Evolutionary conservation across 2,888 invertebrate genomes (phyloP).

Genomic region (Drosophila macrothrix): DNA sequence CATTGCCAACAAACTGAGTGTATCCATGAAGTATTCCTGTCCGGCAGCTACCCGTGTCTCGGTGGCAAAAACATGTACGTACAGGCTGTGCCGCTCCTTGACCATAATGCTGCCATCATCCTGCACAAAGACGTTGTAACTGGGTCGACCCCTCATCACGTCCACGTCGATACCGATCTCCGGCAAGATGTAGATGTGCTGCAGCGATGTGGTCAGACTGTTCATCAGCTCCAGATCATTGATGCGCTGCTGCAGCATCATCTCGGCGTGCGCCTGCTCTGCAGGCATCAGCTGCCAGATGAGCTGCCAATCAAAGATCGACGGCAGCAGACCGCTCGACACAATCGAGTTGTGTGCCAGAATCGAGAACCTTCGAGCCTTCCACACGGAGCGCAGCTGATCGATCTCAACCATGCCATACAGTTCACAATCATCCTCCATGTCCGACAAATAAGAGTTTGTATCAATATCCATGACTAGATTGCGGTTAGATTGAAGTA

Average conservation of each 20-base stretch:
- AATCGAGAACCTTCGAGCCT: conserved; percentile 37
- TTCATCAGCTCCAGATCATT: conserved; percentile 47
- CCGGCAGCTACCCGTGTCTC: conserved; percentile 33
- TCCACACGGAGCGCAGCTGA: conserved; percentile 35
- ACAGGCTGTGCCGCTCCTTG: conserved; percentile 39
- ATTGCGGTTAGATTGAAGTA: background rate
- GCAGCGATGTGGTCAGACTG: conserved; percentile 47
- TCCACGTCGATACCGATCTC: conserved; percentile 36
- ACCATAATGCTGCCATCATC: conserved; percentile 46
- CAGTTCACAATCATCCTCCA: conserved; percentile 34
- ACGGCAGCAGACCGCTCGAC: conserved; percentile 39
- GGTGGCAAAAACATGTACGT: conserved; percentile 25
- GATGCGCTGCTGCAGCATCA: conserved; percentile 46
- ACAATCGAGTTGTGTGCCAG: conserved; percentile 36
- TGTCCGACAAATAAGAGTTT: conserved; percentile 15
- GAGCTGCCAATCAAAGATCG: conserved; percentile 56
- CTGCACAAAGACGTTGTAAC: conserved; percentile 42
- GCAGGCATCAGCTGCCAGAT: conserved; percentile 39
- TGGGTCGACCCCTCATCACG: conserved; percentile 34
- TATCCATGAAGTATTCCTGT: conserved; percentile 18
- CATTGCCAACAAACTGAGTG: background rate
- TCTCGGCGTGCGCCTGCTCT: conserved; percentile 28
- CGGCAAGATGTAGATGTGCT: conserved; percentile 32
- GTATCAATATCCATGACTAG: conserved; percentile 36
- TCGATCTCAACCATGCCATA: conserved; percentile 49